Evolutionary conservation across 2,113 vertebrate species (phyloP).

Genomic region (Ursus arctos): DNA sequence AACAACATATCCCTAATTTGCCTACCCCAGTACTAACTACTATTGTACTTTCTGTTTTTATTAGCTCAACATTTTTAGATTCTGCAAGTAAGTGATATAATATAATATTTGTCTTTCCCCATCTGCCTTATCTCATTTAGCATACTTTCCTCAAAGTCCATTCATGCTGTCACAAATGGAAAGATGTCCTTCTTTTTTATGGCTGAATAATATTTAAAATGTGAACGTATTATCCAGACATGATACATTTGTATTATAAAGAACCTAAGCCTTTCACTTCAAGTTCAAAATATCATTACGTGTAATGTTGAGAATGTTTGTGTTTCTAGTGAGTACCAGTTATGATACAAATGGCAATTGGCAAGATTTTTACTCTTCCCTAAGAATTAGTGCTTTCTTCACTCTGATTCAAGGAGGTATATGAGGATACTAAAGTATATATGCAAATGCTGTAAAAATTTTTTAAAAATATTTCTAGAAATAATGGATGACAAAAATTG

Average conservation of each 20-base stretch:
- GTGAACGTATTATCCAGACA: neutral
- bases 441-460: neutral
- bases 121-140: neutral
- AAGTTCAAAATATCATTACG: neutral
- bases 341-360: neutral
- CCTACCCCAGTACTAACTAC: neutral
- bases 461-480: neutral
- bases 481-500: neutral
- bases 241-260: neutral
- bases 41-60: neutral
- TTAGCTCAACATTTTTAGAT: neutral
- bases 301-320: neutral
- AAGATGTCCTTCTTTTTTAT: neutral
- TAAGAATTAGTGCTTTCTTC: neutral
- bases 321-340: neutral
- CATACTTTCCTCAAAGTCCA: neutral
- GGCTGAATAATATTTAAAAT: constrained; percentile 3
- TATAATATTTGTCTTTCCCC: neutral
- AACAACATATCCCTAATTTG: neutral
- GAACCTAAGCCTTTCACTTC: neutral
- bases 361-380: neutral
- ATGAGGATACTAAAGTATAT: neutral
- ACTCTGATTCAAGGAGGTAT: neutral
- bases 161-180: neutral
- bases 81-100: neutral